Evolutionary conservation across 1,140 invertebrate species (phyloP).

Genomic region (Coelopa frigida): DNA sequence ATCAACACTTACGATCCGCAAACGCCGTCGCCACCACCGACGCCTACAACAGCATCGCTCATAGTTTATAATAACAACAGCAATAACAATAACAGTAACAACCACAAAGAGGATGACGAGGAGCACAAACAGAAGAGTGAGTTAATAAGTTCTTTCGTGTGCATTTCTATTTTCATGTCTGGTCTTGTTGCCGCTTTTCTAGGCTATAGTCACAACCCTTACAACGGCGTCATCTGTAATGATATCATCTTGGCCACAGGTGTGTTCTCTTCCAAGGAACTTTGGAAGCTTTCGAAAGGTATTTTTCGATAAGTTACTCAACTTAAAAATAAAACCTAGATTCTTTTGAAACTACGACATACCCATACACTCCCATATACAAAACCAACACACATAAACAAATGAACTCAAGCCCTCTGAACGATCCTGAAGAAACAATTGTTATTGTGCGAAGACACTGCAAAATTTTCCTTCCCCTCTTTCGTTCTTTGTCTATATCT

Average conservation of each 20-base stretch:
- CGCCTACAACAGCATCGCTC: conserved; percentile 4
- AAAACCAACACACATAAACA: background rate
- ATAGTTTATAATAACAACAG: conserved; percentile 14
- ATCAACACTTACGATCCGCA: conserved; percentile 85
- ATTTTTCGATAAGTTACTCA: conserved; percentile 30
- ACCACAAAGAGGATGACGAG: conserved; percentile 62
- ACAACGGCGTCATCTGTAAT: conserved; percentile 96
- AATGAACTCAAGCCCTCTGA: too few relatives aligned
- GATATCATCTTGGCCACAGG: conserved; percentile 97
- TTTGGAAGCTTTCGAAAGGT: conserved; percentile 96
- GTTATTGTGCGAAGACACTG: conserved; percentile 4
- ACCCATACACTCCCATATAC: background rate
- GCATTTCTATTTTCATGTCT: background rate
- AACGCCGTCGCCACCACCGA: background rate
- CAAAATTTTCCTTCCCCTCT: too few relatives aligned
- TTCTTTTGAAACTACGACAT: too few relatives aligned
- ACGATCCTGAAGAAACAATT: too few relatives aligned
- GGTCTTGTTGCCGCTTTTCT: conserved; percentile 28
- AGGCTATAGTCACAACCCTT: conserved; percentile 93
- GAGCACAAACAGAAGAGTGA: conserved; percentile 71
- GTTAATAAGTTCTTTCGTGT: conserved; percentile 4
- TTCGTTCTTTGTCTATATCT: too few relatives aligned
- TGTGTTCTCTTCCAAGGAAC: conserved; percentile 96
- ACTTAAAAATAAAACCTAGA: conserved; percentile 12
- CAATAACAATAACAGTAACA: conserved; percentile 1